Conservation (phyloP, 2,888 invertebrate genomes). For the Sesia apiformis region DNA sequence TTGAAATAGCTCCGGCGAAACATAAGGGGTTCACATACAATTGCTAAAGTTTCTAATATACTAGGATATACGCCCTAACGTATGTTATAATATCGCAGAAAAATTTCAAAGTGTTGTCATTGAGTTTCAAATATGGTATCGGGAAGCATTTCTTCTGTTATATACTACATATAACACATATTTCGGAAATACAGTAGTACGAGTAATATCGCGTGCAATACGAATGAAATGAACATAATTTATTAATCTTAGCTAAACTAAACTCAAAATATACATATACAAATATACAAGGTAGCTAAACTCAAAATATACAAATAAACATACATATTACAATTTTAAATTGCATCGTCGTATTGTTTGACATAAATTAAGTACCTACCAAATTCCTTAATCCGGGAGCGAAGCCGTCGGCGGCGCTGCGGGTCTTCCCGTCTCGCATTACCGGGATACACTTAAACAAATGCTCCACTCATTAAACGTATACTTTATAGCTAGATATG, state of each 20-base stretch:
- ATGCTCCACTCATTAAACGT: background rate
- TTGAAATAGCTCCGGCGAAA: constrained; percentile 64
- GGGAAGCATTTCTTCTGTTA: too few species aligned
- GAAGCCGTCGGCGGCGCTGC: constrained; percentile 38
- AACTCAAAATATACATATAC: too few species aligned
- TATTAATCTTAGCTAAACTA: too few species aligned
- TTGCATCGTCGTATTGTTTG: background rate
- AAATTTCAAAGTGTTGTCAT: constrained; percentile 52
- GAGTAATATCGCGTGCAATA: too few species aligned
- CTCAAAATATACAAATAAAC: too few species aligned
- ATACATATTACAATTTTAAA: too few species aligned
- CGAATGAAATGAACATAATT: too few species aligned
- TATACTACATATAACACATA: too few species aligned
- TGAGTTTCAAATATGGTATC: constrained; percentile 16
- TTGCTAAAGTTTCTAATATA: constrained; percentile 70
- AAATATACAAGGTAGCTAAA: too few species aligned
- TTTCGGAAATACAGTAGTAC: too few species aligned
- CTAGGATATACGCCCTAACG: constrained; percentile 57
- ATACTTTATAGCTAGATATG: too few species aligned
- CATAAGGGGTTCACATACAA: constrained; percentile 72
- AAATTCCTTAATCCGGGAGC: constrained; percentile 55
- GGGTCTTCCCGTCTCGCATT: constrained; percentile 53
- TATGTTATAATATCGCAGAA: constrained; percentile 62
- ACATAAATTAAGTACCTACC: constrained; percentile 28
- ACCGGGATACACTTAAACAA: constrained; percentile 13